These are phyloP conservation scores for Cyanoliseus patagonus DNA, from an alignment of 2,113 vertebrate species.

Conservation along the genomic window DNA sequence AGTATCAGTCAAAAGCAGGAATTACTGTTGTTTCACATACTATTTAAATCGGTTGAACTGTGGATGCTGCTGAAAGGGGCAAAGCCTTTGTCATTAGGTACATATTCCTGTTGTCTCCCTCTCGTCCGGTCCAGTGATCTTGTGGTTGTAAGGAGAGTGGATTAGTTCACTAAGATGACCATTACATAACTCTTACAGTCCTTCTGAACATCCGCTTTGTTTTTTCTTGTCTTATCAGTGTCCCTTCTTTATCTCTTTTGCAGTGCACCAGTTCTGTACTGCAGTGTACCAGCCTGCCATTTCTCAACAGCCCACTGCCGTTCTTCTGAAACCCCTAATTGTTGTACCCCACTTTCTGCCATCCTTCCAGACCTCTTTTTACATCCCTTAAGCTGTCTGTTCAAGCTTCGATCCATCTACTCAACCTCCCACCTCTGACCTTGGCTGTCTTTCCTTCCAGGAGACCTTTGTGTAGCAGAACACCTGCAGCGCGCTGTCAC, in stretches of 20 bases:
- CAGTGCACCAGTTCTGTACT: neutral
- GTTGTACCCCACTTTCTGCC: neutral
- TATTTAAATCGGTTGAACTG: neutral
- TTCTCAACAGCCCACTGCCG: neutral
- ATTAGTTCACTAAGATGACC: neutral
- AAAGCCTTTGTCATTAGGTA: neutral
- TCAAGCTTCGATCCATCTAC: neutral
- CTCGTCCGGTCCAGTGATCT: neutral
- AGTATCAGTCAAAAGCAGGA: neutral
- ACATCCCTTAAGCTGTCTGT: neutral
- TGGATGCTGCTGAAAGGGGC: neutral
- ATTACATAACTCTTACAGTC: neutral
- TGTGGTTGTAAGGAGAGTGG: neutral
- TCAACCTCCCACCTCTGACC: neutral
- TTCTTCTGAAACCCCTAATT: neutral
- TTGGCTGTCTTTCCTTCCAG: neutral
- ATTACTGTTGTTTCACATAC: neutral
- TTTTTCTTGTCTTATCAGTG: neutral
- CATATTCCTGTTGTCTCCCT: neutral
- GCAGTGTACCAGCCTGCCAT: neutral
- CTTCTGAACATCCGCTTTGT: neutral
- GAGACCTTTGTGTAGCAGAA: neutral
- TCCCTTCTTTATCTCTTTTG: neutral
- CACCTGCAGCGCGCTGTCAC: accelerated
- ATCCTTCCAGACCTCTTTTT: neutral